These are phyloP conservation scores for Xyliphius kryptos DNA, from an alignment of 2,113 vertebrate genomes.

Conservation along the genomic window DNA sequence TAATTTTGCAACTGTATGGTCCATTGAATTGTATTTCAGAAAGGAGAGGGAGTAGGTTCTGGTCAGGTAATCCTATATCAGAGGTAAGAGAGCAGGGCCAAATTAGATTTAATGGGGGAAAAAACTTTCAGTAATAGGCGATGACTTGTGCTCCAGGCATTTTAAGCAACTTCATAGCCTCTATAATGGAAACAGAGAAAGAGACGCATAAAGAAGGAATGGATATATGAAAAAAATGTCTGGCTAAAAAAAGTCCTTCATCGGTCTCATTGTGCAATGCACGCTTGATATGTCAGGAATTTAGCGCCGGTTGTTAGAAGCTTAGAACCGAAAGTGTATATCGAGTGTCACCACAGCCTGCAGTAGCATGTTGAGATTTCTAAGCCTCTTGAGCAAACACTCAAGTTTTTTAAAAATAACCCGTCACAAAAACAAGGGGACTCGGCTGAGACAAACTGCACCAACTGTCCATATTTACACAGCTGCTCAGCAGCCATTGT, in stretches of 20 bases:
- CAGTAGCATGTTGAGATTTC: conserved; percentile 28
- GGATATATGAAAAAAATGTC: not conserved
- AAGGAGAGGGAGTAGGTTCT: too few relatives aligned
- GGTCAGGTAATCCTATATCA: too few relatives aligned
- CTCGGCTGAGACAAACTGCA: conserved; percentile 25
- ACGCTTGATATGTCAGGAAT: not conserved
- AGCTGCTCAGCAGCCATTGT: conserved; percentile 34
- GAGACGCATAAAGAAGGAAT: conserved; percentile 7
- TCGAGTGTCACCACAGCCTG: conserved; percentile 25
- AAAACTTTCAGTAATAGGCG: conserved; percentile 47
- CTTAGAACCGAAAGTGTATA: conserved; percentile 15
- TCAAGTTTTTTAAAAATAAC: conserved; percentile 23
- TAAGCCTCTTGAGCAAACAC: conserved; percentile 28
- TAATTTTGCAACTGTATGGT: too few relatives aligned
- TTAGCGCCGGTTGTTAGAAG: conserved; percentile 19
- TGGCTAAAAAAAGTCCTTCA: not conserved
- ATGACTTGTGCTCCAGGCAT: conserved; percentile 49
- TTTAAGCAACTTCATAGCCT: conserved; percentile 35
- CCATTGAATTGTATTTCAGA: too few relatives aligned
- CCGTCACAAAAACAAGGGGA: conserved; percentile 17
- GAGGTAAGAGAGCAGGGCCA: too few relatives aligned
- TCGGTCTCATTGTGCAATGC: not conserved
- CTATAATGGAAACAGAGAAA: not conserved
- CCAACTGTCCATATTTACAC: conserved; percentile 44
- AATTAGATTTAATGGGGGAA: conserved; percentile 61